These are phyloP conservation scores for Danionella dracula DNA, from an alignment of 2,797 vertebrate species.

Conservation along the genomic window DNA sequence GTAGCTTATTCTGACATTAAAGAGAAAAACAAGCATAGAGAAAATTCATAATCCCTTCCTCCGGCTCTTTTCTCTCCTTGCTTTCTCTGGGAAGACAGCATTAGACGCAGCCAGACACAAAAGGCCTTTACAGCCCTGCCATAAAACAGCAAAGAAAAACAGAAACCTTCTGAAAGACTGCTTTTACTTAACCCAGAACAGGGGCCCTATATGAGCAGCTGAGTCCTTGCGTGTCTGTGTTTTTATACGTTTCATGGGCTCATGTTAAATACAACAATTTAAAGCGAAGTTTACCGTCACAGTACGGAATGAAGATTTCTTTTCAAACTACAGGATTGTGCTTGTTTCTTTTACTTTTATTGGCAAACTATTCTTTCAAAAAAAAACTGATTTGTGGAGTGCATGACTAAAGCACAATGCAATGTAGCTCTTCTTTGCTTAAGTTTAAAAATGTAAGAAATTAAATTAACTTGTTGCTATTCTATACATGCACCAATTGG, in stretches of 20 bases:
- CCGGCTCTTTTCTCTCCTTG: neutral
- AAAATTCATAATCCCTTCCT: constrained; percentile 42
- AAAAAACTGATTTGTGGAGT: no score
- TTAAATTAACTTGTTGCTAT: no score
- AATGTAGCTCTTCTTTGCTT: no score
- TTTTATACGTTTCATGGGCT: neutral
- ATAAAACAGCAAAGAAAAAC: constrained; percentile 66
- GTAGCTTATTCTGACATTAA: constrained; percentile 39
- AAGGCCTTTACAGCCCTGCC: constrained; percentile 62
- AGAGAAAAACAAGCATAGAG: constrained; percentile 49
- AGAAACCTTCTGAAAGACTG: constrained; percentile 61
- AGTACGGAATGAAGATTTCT: no score
- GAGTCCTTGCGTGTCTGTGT: neutral
- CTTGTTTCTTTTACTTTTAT: no score
- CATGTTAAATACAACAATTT: no score
- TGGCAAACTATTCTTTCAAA: no score
- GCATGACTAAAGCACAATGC: no score
- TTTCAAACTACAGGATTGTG: no score
- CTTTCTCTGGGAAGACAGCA: neutral
- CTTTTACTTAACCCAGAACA: constrained; percentile 52
- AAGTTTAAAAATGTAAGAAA: no score
- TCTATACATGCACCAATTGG: no score
- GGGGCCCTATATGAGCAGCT: constrained; percentile 42
- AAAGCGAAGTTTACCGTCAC: no score
- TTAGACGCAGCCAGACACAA: constrained; percentile 51